Percentiles rank a stretch among this genome's conserved stretches.
phyloP scores from a whole-genome alignment of 2,113 vertebrate species.

The Isurus oxyrinchus region DNA sequence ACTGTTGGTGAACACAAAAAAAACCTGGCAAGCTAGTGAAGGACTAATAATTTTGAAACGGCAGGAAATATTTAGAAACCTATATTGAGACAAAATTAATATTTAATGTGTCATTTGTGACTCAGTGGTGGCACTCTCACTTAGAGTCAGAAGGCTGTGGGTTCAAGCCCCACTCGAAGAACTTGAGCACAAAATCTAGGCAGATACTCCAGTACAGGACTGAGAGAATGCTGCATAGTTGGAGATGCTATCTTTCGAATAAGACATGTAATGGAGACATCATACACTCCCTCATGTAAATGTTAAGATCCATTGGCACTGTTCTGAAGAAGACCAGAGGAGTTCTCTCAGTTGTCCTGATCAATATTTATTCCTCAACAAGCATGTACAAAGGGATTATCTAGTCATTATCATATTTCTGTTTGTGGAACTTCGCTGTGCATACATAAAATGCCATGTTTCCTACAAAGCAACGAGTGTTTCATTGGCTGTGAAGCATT shows the following conservation, averaged over 20 bases:
- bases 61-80: neutral
- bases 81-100: neutral
- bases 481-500: neutral
- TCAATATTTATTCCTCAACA: neutral
- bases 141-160: too few relatives aligned
- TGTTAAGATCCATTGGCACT: too few relatives aligned
- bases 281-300: too few relatives aligned
- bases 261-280: neutral
- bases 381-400: neutral
- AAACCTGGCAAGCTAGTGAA: neutral
- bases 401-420: neutral
- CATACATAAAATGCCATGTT: neutral
- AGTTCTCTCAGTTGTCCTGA: neutral
- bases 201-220: neutral
- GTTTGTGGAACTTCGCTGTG: neutral
- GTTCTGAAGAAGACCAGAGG: too few relatives aligned
- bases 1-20: neutral
- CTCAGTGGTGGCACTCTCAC: neutral
- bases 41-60: neutral
- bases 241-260: neutral
- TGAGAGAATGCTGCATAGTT: neutral
- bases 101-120: neutral
- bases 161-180: neutral
- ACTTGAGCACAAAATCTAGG: neutral
- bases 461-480: neutral